These are phyloP conservation scores for Gymnopithys bicolor DNA, from an alignment of 2,797 vertebrate genomes.

Conservation along the genomic window DNA sequence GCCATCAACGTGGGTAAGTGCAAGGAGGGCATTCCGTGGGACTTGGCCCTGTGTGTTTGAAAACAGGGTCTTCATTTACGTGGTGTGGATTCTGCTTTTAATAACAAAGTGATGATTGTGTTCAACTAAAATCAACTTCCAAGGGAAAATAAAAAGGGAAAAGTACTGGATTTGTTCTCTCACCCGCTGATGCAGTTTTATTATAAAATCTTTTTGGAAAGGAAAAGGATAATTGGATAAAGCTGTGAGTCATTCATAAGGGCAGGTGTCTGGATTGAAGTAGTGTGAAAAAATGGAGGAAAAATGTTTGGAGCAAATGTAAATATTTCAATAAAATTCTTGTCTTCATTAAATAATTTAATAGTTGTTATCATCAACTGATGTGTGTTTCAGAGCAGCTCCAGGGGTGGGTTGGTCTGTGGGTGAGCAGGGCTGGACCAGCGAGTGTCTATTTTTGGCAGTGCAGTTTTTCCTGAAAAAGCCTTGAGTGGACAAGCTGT, in stretches of 20 bases:
- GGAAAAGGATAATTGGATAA: not conserved
- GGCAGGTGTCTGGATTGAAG: not conserved
- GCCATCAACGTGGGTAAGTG: slow-evolving; percentile 96
- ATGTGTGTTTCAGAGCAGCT: not conserved
- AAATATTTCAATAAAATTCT: not conserved
- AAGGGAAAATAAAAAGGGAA: not conserved
- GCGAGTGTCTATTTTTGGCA: not conserved
- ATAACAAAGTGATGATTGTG: not conserved
- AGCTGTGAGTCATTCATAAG: not conserved
- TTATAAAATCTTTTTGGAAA: not conserved
- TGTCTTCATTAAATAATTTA: not conserved
- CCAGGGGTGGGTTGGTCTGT: not conserved
- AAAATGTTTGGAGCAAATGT: not conserved
- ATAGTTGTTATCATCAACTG: not conserved
- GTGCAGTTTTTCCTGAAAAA: not conserved
- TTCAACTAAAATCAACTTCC: not conserved
- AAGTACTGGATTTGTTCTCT: not conserved
- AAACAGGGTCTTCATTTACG: not conserved
- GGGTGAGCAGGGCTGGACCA: not conserved
- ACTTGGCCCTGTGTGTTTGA: not conserved
- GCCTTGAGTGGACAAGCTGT: not conserved
- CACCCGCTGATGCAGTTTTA: not conserved
- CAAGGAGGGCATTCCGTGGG: not conserved
- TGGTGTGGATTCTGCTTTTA: not conserved
- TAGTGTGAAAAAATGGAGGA: not conserved